These are phyloP conservation scores for Cataglyphis rosenhaueri DNA, from an alignment of 2,888 invertebrate genomes.

Conservation along the genomic window DNA sequence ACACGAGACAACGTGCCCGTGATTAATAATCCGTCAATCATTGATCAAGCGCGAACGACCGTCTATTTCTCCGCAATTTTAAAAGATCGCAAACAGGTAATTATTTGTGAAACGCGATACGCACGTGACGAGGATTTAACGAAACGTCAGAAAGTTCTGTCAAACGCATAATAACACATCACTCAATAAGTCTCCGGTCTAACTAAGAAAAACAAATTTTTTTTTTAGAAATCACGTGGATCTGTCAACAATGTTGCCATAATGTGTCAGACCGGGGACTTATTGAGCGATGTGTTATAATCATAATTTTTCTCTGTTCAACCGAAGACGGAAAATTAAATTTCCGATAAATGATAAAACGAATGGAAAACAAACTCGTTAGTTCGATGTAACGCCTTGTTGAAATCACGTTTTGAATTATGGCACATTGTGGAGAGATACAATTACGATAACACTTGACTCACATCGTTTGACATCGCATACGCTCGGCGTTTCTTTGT, in stretches of 20 bases:
- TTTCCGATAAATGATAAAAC: neutral
- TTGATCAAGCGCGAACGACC: conserved; percentile 39
- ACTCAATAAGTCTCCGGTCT: too few relatives aligned
- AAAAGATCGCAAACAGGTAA: conserved; percentile 27
- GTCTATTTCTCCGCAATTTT: conserved; percentile 47
- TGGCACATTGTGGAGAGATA: neutral
- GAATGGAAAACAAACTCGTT: neutral
- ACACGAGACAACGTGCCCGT: conserved; percentile 59
- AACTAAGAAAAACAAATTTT: too few relatives aligned
- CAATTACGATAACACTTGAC: neutral
- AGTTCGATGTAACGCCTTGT: neutral
- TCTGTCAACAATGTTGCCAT: too few relatives aligned
- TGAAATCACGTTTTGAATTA: neutral
- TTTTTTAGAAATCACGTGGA: too few relatives aligned
- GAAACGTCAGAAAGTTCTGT: neutral
- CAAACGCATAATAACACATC: neutral
- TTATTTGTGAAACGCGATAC: conserved; percentile 32
- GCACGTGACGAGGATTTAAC: neutral
- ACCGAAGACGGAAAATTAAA: neutral
- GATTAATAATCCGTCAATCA: conserved; percentile 45
- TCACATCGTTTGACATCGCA: neutral
- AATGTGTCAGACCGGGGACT: too few relatives aligned
- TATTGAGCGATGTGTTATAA: neutral
- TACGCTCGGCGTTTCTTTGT: neutral
- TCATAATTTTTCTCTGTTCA: neutral